These are phyloP conservation scores for Vireo altiloquus DNA, from an alignment of 2,113 vertebrate species.

Conservation along the genomic window DNA sequence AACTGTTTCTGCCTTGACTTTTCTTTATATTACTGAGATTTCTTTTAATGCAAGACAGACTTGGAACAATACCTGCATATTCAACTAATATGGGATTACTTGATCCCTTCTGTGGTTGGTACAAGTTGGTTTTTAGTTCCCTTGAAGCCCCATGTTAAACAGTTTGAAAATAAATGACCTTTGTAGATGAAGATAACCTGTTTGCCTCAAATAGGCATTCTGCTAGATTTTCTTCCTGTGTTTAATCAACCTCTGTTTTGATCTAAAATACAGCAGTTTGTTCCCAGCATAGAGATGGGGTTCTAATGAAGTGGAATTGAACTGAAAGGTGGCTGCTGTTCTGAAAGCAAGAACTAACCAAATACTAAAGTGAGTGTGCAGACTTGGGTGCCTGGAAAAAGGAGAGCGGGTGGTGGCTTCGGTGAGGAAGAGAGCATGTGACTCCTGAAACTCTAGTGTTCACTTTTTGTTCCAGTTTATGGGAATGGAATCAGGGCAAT, in stretches of 20 bases:
- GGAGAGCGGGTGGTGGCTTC: conserved; percentile 3
- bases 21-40: not conserved
- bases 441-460: not conserved
- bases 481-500: not conserved
- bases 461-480: not conserved
- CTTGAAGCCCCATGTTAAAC: not conserved
- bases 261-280: not conserved
- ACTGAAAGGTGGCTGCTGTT: not conserved
- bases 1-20: not conserved
- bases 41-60: not conserved
- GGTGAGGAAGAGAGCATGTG: not conserved
- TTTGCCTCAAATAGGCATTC: not conserved
- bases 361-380: not conserved
- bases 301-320: not conserved
- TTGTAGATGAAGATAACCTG: not conserved
- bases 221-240: not conserved
- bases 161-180: not conserved
- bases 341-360: not conserved
- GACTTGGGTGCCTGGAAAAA: not conserved
- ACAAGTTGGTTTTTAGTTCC: not conserved
- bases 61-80: fast-evolving
- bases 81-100: not conserved
- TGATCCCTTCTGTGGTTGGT: not conserved
- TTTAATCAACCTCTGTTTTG: not conserved
- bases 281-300: not conserved